Evolutionary conservation across 2,888 invertebrate genomes (phyloP).

Genomic region (Alloscopus bannaensis): DNA sequence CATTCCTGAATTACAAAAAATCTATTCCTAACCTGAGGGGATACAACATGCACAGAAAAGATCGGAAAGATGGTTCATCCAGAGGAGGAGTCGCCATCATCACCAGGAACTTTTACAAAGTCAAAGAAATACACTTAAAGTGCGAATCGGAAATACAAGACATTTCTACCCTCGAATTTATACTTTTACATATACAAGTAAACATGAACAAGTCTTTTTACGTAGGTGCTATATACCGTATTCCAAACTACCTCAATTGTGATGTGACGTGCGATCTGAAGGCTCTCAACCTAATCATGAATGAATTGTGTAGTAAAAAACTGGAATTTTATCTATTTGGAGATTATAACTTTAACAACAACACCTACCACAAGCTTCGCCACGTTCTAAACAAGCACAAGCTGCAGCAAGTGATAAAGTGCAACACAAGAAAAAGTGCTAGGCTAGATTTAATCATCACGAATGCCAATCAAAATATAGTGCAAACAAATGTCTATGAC

Average conservation of each 20-base stretch:
- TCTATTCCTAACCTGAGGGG: not conserved
- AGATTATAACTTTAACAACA: not conserved
- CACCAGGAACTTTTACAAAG: not conserved
- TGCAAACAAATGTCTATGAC: not conserved
- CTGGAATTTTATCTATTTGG: conserved; percentile 1
- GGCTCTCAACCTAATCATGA: not conserved
- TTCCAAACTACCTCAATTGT: not conserved
- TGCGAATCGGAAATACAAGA: not conserved
- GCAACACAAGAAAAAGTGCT: conserved; percentile 13
- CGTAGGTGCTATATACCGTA: not conserved
- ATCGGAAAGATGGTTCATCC: not conserved
- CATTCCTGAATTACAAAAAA: not conserved
- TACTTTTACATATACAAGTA: not conserved
- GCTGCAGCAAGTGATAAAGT: not conserved
- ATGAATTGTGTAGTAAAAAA: not conserved
- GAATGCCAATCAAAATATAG: not conserved
- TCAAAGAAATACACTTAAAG: not conserved
- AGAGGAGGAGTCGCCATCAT: conserved; percentile 8
- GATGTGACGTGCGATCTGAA: not conserved
- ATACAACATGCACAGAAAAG: conserved; percentile 4
- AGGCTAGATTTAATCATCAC: conserved; percentile 14
- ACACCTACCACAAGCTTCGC: not conserved
- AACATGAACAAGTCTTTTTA: conserved; percentile 8
- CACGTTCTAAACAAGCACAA: not conserved
- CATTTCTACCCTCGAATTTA: not conserved